These are phyloP conservation scores for Dilophus febrilis DNA, from an alignment of 2,888 invertebrate species.

Conservation along the genomic window DNA sequence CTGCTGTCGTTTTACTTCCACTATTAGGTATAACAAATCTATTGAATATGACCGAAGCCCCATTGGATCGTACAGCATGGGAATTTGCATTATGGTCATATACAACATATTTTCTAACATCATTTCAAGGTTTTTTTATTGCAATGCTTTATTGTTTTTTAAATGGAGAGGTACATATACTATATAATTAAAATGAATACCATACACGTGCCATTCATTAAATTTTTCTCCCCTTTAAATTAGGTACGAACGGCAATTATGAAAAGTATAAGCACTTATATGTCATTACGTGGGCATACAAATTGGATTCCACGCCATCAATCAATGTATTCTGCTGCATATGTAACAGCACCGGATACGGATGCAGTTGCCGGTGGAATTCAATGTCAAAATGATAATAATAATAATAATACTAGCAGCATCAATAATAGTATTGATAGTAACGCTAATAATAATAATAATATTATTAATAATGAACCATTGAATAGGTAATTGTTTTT, in stretches of 20 bases:
- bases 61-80: slow-evolving; percentile 45
- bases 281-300: slow-evolving; percentile 29
- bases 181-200: neutral
- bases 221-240: too few relatives aligned
- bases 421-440: too few relatives aligned
- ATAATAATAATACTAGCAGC: too few relatives aligned
- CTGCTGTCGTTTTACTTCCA: slow-evolving; percentile 61
- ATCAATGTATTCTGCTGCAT: slow-evolving; percentile 28
- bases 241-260: slow-evolving; percentile 32
- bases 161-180: slow-evolving; percentile 56
- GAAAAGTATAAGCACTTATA: slow-evolving; percentile 30
- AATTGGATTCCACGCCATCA: slow-evolving; percentile 27
- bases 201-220: neutral
- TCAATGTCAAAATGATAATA: too few relatives aligned
- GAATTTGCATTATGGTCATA: slow-evolving; percentile 67
- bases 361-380: neutral
- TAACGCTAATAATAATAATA: too few relatives aligned
- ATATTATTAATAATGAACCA: too few relatives aligned
- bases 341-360: slow-evolving; percentile 27
- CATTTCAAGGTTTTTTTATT: slow-evolving; percentile 71
- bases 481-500: too few relatives aligned
- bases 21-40: slow-evolving; percentile 66
- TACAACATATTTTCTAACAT: slow-evolving; percentile 58
- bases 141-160: slow-evolving; percentile 66
- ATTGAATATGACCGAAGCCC: slow-evolving; percentile 52